Percentiles rank a stretch among this genome's conserved stretches.
Conservation (phyloP, 2,113 vertebrate genomes). For the Phrynosoma blainvillii region DNA sequence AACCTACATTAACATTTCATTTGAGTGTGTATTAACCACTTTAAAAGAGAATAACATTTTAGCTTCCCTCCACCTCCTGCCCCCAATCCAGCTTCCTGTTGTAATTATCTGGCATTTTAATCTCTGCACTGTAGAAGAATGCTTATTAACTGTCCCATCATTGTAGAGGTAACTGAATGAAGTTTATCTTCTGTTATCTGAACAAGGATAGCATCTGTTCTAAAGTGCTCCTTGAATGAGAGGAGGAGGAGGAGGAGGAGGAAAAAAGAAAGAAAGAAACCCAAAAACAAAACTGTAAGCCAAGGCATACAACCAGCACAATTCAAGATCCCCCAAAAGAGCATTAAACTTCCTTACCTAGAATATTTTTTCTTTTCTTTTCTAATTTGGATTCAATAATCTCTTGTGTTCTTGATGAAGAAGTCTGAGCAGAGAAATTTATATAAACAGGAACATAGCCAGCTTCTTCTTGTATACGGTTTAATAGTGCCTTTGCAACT, state of each 20-base stretch:
- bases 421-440: constrained; percentile 87
- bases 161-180: neutral
- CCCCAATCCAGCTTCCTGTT: neutral
- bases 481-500: constrained; percentile 82
- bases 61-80: neutral
- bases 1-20: neutral
- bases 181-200: neutral
- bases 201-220: neutral
- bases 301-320: neutral
- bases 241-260: neutral
- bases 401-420: constrained; percentile 84
- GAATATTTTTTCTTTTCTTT: constrained; percentile 84
- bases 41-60: neutral
- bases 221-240: neutral
- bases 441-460: constrained; percentile 84
- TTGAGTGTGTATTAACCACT: neutral
- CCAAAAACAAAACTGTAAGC: neutral
- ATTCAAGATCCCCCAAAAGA: neutral
- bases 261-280: no score
- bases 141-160: neutral
- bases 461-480: constrained; percentile 79
- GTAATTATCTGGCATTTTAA: neutral
- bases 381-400: constrained; percentile 89
- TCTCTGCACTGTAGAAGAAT: neutral
- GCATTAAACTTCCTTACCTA: constrained; percentile 71